Evolutionary conservation across 2,888 invertebrate genomes (phyloP), one percentile per base, ranked within the genome.

Genomic region (Rhingia rostrata): DNA sequence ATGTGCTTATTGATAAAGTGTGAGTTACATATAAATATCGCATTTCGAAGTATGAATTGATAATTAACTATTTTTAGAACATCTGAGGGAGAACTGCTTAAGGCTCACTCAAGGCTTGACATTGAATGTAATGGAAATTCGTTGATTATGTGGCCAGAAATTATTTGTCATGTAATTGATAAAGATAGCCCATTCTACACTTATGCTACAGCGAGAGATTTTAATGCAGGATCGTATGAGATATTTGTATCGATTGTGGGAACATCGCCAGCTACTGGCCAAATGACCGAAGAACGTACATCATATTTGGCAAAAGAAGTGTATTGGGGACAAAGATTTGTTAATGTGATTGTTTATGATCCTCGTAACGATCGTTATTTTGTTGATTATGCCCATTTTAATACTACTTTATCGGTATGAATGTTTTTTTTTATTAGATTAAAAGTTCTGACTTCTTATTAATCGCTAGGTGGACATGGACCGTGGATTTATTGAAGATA

Each of bases 91-190:
- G 96, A 96, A 90, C 90, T 94, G 37, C 92, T 96, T 4, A 94
- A 96, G 90, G 95, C 95, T 88, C 95, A 96, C 88, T 94, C 94
- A 87, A 94, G 94, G 87, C 92, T 97, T 58, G 93, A 94, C 86
- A 90, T 95, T 83, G 93, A 93, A 89, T 93, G 94, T 80, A 93
- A 94, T 61, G 94, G 94, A 0, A 88, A 90, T 79, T 94, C 95
- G 41, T 90, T 93, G 43, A 95, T 97, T 88, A 93, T 97, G 51
- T 98, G 97, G 97, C 98, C 98, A 0, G 94, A 96, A 88, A 96
- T 96, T 1, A 94, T 98, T 7, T 95, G 96, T 9, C 98, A 98
- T 90, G 93, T 93, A 77, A 97, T 98, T 86, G 95, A 96, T 88
- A 93, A 92, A 7, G 90, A 91, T 32, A 97, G 97, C 88, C 98